Percentiles rank a stretch among this genome's conserved stretches.
phyloP scores from a whole-genome alignment of 2,797 vertebrate species.

The Craterocephalus amniculus region DNA sequence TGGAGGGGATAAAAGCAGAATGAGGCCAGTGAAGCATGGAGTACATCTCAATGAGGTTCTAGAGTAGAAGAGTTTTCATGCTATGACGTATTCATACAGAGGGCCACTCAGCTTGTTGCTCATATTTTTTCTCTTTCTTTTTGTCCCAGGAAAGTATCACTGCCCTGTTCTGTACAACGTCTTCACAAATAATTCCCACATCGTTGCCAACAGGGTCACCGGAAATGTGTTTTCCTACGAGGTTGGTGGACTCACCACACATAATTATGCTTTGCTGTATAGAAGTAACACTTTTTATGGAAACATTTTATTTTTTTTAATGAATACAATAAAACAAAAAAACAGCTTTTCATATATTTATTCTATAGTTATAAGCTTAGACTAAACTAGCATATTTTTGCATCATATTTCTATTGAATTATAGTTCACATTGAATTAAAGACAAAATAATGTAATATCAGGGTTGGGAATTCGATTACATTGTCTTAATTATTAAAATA shows the following conservation, averaged over 20 bases:
- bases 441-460: no score
- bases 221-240: conserved; percentile 95
- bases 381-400: no score
- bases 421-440: no score
- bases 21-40: conserved; percentile 7
- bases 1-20: conserved; percentile 12
- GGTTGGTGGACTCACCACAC: conserved; percentile 81
- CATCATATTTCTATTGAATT: no score
- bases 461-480: no score
- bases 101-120: conserved; percentile 7
- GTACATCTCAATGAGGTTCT: conserved; percentile 1
- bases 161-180: conserved; percentile 95
- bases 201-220: conserved; percentile 91
- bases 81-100: conserved; percentile 1
- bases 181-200: conserved; percentile 97
- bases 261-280: no score
- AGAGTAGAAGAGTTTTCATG: neutral
- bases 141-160: conserved; percentile 91
- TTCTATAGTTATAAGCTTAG: no score
- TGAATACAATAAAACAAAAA: no score
- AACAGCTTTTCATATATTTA: no score
- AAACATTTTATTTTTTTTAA: no score
- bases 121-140: conserved; percentile 14
- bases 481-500: no score
- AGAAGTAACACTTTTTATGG: no score